A percentile compares a stretch with the other conserved stretches of the same genome.
These are phyloP conservation scores for Diadophis punctatus DNA, from an alignment of 2,113 vertebrate species.

Conservation along the genomic window DNA sequence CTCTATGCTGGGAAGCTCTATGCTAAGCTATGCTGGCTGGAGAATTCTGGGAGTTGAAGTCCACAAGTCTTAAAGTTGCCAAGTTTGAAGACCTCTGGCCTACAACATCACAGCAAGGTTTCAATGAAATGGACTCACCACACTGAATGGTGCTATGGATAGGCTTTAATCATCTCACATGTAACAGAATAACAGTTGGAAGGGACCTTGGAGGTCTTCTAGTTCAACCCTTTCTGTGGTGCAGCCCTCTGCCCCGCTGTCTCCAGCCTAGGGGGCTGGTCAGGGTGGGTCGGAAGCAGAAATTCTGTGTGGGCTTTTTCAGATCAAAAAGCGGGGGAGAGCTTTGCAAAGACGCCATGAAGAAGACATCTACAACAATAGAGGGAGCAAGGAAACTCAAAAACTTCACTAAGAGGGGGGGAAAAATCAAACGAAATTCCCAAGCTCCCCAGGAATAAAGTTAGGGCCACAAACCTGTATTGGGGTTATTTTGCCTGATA, in stretches of 20 bases:
- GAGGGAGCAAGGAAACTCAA: background rate
- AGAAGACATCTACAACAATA: background rate
- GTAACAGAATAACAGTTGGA: no score
- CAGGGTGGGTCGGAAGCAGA: background rate
- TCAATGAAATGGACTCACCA: no score
- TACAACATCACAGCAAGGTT: no score
- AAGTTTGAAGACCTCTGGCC: no score
- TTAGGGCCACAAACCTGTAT: background rate
- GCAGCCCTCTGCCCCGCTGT: background rate
- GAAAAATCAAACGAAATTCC: background rate
- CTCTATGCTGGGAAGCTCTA: no score
- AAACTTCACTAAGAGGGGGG: background rate
- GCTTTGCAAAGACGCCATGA: background rate
- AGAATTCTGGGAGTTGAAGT: no score
- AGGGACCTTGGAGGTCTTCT: no score
- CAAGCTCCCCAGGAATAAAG: background rate
- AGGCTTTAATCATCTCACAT: no score
- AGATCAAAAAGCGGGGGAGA: background rate
- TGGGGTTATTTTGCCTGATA: background rate
- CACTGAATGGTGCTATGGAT: no score
- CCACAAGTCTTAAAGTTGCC: no score
- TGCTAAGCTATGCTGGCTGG: no score
- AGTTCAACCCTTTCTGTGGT: no score
- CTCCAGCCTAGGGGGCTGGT: background rate
- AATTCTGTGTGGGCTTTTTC: background rate